Base-by-base conservation (phyloP, 2,113 vertebrate species). In the Malurus cyaneus region DNA sequence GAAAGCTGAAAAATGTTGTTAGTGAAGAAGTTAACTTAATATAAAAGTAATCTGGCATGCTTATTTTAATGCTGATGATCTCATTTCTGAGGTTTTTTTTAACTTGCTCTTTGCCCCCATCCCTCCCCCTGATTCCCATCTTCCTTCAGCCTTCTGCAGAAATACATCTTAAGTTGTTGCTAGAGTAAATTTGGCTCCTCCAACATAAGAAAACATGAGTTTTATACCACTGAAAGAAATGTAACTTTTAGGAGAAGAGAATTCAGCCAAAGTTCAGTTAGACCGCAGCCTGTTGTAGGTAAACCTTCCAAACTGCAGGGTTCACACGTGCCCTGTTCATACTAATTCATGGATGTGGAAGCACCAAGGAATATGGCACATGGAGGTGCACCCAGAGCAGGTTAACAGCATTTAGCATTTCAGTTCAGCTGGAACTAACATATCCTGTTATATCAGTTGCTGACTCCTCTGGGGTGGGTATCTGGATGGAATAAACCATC, bases 241-340 rank as follows among this genome's bases (percentile, higher is more conserved):
- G 24, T 18, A 56, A 1, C 36, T 52, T 71, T 46, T n/a, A 31
- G 25, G 49, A 54, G 59, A 80, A 77, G 36, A 60, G 29, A 74
- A 56, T 72, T 79, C 32, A 80, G 21, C 69, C 79, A 31, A 61
- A 54, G 29, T 78, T 31, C 36, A 12, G 26, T 29, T 70, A 54
- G 34, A 50, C 79, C 25, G 17, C 57, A 57, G 9, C 31, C 57
- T 50, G 23, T 31, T 29, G 18, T 44, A 36, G 7, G 28, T n/a
- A 19, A 60, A 44, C 34, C 52, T 65, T 56, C 34, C 16, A 70
- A 70, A 8, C 64, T 42, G 5, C 6, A 21, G 12, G 11, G 49
- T 46, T 80, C 44, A 14, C 11, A 15, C 0, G 0, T 64, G 39
- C 42, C 69, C 7, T 78, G 19, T 34, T 28, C 0, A 0, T 15